phyloP scores from a whole-genome alignment of 2,113 vertebrate species.

The Nannobrachium achirus region DNA sequence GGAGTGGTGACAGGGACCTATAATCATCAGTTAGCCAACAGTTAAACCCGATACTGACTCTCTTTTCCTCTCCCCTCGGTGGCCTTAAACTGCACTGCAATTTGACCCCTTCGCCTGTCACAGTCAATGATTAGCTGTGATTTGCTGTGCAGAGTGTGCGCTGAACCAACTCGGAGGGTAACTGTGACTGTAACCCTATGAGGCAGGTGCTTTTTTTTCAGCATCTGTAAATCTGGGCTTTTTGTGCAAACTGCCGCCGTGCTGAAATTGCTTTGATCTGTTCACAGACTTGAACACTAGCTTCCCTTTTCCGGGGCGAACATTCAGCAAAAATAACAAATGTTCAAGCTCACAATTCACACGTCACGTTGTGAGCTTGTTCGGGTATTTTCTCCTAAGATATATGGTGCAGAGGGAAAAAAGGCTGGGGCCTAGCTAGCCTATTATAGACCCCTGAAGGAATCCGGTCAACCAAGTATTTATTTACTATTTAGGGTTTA shows the following conservation, averaged over 20 bases:
- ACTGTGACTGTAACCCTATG: constrained; percentile 2
- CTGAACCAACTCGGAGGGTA: constrained; percentile 1
- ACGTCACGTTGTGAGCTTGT: too few species aligned
- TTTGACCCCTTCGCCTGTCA: neutral
- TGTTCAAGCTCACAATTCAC: too few species aligned
- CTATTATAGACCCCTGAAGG: too few species aligned
- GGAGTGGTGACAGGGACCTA: neutral
- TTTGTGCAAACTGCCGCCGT: neutral
- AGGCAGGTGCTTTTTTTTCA: neutral
- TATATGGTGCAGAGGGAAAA: too few species aligned
- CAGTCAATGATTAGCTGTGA: constrained; percentile 27
- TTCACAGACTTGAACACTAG: too few species aligned
- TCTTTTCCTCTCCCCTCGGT: constrained; percentile 6
- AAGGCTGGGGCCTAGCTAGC: too few species aligned
- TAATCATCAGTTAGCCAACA: neutral
- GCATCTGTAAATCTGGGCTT: neutral
- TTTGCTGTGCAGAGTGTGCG: constrained; percentile 14
- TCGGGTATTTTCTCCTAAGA: too few species aligned
- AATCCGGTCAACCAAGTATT: too few species aligned
- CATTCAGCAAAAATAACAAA: too few species aligned
- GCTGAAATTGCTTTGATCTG: neutral
- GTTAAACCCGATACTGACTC: constrained; percentile 7
- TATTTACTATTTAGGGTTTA: too few species aligned
- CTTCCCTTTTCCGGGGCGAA: too few species aligned
- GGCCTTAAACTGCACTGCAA: constrained; percentile 10